phyloP scores from a whole-genome alignment of 2,113 vertebrate genomes.

The Macrotus californicus region DNA sequence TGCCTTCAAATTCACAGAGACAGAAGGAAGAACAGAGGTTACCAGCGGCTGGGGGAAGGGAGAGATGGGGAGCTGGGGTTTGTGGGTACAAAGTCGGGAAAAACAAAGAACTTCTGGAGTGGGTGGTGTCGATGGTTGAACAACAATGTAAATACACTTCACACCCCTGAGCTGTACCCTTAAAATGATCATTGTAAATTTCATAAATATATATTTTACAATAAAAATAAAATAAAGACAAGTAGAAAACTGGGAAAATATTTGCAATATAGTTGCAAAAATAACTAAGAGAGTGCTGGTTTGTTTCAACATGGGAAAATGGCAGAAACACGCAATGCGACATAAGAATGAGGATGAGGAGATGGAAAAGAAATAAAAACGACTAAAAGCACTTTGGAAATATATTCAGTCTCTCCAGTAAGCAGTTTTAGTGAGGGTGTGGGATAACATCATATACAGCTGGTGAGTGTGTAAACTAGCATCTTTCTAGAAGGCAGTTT shows the following conservation, averaged over 20 bases:
- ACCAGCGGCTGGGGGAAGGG: not conserved
- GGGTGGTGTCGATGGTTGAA: too few species aligned
- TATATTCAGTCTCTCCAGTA: not conserved
- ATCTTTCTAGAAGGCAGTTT: constrained; percentile 29
- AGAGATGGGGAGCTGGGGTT: not conserved
- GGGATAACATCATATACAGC: not conserved
- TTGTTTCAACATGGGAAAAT: not conserved
- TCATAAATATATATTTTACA: not conserved
- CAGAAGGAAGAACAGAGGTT: not conserved
- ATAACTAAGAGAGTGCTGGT: not conserved
- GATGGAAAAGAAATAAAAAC: not conserved
- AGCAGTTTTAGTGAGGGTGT: not conserved
- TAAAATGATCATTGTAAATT: not conserved
- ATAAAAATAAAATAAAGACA: not conserved
- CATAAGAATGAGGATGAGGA: not conserved
- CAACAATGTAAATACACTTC: too few species aligned
- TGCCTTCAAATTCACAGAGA: not conserved
- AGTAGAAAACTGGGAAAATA: constrained; percentile 2
- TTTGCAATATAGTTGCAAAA: constrained; percentile 4
- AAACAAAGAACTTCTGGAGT: not conserved
- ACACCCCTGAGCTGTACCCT: not conserved
- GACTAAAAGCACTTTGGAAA: constrained; percentile 7
- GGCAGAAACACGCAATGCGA: not conserved
- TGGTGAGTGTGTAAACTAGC: constrained; percentile 21
- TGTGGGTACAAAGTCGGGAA: not conserved